Evolutionary conservation across 2,113 vertebrate genomes (phyloP).

Genomic region (Megaleporinus macrocephalus): DNA sequence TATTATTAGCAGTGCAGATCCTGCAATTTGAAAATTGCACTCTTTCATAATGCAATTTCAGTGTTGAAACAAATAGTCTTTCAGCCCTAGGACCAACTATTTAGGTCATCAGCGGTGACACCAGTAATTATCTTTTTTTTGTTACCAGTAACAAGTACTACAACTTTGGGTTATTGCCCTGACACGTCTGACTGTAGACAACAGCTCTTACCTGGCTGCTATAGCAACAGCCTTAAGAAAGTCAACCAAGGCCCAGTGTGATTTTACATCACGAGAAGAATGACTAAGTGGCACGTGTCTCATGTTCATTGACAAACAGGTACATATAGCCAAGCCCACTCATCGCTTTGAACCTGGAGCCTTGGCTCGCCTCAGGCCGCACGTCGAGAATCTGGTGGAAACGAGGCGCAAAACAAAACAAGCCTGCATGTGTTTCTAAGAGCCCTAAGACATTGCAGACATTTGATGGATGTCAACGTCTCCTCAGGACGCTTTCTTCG

Average conservation of each 20-base stretch:
- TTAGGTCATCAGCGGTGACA: background rate
- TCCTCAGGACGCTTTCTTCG: background rate
- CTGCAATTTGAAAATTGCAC: too few relatives aligned
- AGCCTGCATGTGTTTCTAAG: conserved; percentile 5
- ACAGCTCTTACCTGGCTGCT: background rate
- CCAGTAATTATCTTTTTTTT: conserved; percentile 3
- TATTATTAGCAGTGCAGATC: too few relatives aligned
- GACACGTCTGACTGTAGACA: background rate
- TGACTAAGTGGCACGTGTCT: conserved; percentile 25
- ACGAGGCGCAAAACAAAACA: background rate
- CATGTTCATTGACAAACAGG: conserved; percentile 25
- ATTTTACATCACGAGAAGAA: background rate
- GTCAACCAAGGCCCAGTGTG: background rate
- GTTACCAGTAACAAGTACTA: conserved; percentile 7
- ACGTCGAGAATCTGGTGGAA: background rate
- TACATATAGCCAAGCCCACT: conserved; percentile 8
- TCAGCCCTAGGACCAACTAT: background rate
- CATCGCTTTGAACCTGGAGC: conserved; percentile 14
- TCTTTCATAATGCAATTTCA: too few relatives aligned
- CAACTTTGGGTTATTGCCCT: background rate
- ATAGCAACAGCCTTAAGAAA: background rate
- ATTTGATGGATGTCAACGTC: background rate
- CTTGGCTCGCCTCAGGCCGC: background rate
- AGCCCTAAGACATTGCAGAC: background rate
- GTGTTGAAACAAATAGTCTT: too few relatives aligned